A percentile compares a stretch with the other conserved stretches of the same genome.
phyloP scores from a whole-genome alignment of 2,113 vertebrate species.

The Sturnus vulgaris region DNA sequence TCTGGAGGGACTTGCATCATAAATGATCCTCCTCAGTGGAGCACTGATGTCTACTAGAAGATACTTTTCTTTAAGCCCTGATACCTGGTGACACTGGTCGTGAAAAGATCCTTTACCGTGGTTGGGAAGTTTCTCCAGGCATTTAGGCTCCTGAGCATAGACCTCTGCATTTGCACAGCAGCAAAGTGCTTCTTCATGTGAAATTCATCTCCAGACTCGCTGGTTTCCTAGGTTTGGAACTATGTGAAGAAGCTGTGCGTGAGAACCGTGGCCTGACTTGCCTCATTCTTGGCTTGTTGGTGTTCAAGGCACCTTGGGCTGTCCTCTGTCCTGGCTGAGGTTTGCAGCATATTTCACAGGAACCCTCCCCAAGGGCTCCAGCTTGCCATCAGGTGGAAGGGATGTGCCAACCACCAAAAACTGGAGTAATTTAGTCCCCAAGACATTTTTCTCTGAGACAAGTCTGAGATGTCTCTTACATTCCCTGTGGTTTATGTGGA shows the following conservation, averaged over 20 bases:
- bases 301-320: rapidly evolving
- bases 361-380: neutral
- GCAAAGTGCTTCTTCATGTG: neutral
- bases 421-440: neutral
- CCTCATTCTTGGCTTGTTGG: neutral
- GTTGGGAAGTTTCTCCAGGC: neutral
- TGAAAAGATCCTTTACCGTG: neutral
- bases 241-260: neutral
- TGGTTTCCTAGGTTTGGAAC: neutral
- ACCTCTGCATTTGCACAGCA: neutral
- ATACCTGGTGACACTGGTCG: neutral
- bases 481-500: neutral
- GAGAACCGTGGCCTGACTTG: rapidly evolving
- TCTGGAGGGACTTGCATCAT: neutral
- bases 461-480: neutral
- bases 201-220: neutral
- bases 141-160: neutral
- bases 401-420: neutral
- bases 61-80: neutral
- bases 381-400: neutral
- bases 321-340: neutral
- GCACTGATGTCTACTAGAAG: neutral
- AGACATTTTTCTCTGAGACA: neutral
- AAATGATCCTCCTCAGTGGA: neutral
- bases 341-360: neutral